Evolutionary conservation across 1,140 invertebrate species (phyloP).

Genomic region (Capitella teleta): DNA sequence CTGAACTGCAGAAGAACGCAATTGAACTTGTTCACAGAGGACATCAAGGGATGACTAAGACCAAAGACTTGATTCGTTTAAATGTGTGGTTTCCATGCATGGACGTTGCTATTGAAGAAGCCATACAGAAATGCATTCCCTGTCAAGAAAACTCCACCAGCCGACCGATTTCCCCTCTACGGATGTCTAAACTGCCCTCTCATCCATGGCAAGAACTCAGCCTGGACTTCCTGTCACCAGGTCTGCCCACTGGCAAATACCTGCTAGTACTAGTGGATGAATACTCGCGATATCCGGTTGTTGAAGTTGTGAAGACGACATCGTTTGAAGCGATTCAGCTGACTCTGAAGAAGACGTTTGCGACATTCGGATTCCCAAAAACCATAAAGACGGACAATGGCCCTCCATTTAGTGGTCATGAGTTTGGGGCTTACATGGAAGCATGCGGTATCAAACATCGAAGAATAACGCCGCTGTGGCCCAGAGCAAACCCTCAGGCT

Average conservation of each 20-base stretch:
- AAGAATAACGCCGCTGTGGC: neutral
- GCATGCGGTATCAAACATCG: conserved; percentile 6
- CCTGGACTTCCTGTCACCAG: conserved; percentile 27
- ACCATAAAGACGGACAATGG: conserved; percentile 17
- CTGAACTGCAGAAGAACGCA: neutral
- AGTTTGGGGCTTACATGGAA: conserved; percentile 9
- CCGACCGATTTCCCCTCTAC: conserved; percentile 15
- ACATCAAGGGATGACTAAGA: conserved; percentile 2
- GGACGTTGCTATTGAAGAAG: conserved; percentile 13
- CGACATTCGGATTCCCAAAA: conserved; percentile 12
- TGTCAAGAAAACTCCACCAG: conserved; percentile 14
- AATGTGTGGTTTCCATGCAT: conserved; percentile 17
- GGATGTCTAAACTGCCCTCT: conserved; percentile 15
- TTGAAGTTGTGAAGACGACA: conserved; percentile 17
- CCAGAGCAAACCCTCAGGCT: neutral
- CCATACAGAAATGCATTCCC: conserved; percentile 12
- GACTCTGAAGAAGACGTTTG: conserved; percentile 14
- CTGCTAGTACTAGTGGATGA: conserved; percentile 24
- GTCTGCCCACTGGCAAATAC: conserved; percentile 19
- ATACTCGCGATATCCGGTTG: conserved; percentile 23
- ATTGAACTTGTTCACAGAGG: neutral
- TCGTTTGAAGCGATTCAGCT: conserved; percentile 8
- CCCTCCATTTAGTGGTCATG: conserved; percentile 11
- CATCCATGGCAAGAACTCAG: conserved; percentile 19
- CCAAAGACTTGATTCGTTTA: neutral